Evolutionary conservation across 2,113 vertebrate species (phyloP), one percentile per base, ranked within the genome.

Genomic region (Lipotes vexillifer): DNA sequence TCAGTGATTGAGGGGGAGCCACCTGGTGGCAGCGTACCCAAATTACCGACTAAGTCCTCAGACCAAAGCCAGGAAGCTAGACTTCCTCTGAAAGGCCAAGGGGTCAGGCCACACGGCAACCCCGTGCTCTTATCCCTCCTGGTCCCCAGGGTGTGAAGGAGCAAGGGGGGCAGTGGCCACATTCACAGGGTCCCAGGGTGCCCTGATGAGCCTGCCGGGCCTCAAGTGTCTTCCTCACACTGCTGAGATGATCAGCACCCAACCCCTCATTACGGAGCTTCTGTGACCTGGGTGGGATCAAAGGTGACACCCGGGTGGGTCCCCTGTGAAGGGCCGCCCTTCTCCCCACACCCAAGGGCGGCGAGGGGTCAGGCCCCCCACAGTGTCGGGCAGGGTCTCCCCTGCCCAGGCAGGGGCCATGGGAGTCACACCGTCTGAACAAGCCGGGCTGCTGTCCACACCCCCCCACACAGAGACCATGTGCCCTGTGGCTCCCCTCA

Each of bases 1-100:
- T 85, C 65, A 14, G 65, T 44, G 85, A 80, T n/a, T 25, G 7
- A 59, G 41, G 89, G 49, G 92, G 89, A 80, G 97, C 97, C 97
- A 93, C 93, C 96, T 97, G 83, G 97, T 93, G 97, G 95, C 72
- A 66, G 90, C 38, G 69, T 61, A 85, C 94, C 86, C 88, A 74
- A 96, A 92, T 96, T 80, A 92, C 92, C 52, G 3, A 75, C 88
- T 23, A 90, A 87, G 66, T 14, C 52, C 23, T 49, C 3, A 0
- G 31, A 46, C 18, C 25, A 17, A 31, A 31, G 3, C 72, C 5
- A 33, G 49, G 88, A 17, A 59, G 33, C 33, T 25, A 25, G 80
- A 31, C 36, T 84, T 82, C n/a, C 72, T 94, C 18, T 25, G 15
- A 18, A 59, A 72, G 46, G 14, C 21, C 4, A 11, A 75, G 57